phyloP scores from a whole-genome alignment of 92 coral and sea anemone genomes.

The Actinostola sp. region DNA sequence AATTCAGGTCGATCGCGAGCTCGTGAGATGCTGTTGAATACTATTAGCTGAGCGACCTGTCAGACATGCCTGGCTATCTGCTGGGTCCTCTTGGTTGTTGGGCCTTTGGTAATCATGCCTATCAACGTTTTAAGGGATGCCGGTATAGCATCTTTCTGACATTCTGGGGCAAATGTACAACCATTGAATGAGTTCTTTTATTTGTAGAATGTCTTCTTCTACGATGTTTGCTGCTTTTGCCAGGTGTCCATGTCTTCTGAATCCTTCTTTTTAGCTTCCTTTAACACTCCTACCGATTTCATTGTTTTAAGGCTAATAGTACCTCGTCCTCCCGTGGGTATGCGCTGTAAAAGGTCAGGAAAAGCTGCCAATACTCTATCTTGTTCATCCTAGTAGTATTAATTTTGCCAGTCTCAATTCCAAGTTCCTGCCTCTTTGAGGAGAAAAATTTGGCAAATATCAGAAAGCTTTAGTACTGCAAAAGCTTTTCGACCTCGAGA shows the following conservation, averaged over 20 bases:
- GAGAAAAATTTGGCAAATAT: constrained; percentile 43
- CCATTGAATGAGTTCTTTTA: constrained; percentile 63
- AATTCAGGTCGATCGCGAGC: constrained; percentile 31
- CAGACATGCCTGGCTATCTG: constrained; percentile 63
- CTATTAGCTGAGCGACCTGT: constrained; percentile 63
- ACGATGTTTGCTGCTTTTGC: constrained; percentile 63
- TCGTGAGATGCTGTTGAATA: constrained; percentile 45
- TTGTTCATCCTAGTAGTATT: constrained; percentile 54
- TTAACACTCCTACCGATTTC: constrained; percentile 63
- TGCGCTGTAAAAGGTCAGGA: constrained; percentile 62
- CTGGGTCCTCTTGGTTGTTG: constrained; percentile 39
- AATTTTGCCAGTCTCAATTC: constrained; percentile 34
- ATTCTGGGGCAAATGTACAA: constrained; percentile 49
- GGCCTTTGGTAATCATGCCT: constrained; percentile 57
- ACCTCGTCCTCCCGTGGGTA: constrained; percentile 62
- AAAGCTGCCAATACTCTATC: constrained; percentile 60
- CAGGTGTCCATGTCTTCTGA: constrained; percentile 54
- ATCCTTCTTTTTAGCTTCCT: constrained; percentile 52
- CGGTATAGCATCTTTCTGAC: constrained; percentile 61
- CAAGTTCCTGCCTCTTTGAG: constrained; percentile 47
- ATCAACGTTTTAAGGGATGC: constrained; percentile 44
- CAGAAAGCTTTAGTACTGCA: constrained; percentile 55
- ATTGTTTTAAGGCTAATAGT: constrained; percentile 44
- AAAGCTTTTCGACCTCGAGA: constrained; percentile 44
- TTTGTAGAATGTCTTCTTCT: constrained; percentile 52